Base-by-base conservation (phyloP, 2,888 invertebrate species). In the Argyresthia goedartella region DNA sequence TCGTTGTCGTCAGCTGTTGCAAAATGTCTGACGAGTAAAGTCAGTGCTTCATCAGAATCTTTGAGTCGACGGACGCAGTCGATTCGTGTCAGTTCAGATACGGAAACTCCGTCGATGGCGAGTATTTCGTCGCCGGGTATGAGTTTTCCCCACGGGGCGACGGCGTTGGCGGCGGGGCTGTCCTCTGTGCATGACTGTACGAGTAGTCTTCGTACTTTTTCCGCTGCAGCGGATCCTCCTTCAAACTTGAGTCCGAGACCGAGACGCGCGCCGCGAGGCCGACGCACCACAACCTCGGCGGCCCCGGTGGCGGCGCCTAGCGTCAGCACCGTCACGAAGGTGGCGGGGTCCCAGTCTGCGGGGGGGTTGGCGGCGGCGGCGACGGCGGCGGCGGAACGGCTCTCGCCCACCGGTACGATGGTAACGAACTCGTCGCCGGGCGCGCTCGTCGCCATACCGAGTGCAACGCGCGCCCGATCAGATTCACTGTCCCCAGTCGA, bases 221-320 rank as follows among this genome's bases (percentile, higher is more conserved):
- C 95, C 9, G 90, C 89, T 39, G 93, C 93, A 60, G 94, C 93
- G 42, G 93, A 93, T 11, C 96, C 96, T 44, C 96, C 96, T 79
- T 97, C 96, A 69, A 97, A 96, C 71, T 96, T 95, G 1, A 97
- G 84, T 0, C 96, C 96, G 67, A 97, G 93, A 1, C 97, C 97
- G 8, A 97, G 88, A 42, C 95, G 90, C 68, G 97, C 97, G 0
- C 97, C 97, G 0, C 95, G 94, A 52, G 97, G 89, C 58, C 97
- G 89, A 62, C 93, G 94, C 50, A 97, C 93, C 52, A 92, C 88
- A 41, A 97, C 92, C 67, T 92, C 91, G 62, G 95, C 94, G 9
- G 88, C 85, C 58, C 90, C 85, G 57, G 82, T 73, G 60, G 87
- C 79, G 46, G 77, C 79, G 47, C 87, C 81, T 50, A 91, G 89